Conservation (phyloP, 37 sponge, comb jelly and placozoan species). For the Chondrilla cf. caribensis region DNA sequence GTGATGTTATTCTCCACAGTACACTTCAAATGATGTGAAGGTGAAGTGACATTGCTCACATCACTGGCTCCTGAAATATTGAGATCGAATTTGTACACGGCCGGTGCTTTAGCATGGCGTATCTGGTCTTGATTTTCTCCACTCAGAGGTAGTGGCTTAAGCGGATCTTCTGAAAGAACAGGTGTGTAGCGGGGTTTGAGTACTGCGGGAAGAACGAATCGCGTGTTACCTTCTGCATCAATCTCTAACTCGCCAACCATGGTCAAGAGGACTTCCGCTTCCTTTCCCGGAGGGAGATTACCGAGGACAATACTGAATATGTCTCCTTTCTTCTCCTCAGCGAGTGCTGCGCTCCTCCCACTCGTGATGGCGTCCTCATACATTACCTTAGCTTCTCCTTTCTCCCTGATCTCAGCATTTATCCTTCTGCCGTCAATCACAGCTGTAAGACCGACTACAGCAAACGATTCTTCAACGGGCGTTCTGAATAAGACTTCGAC, state of each 20-base stretch:
- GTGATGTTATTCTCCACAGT: not conserved
- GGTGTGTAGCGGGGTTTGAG: constrained; percentile 62
- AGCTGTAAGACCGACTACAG: constrained; percentile 66
- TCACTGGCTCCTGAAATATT: not conserved
- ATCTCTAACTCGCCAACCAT: constrained; percentile 26
- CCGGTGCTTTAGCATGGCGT: not conserved
- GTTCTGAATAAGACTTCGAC: constrained; percentile 71
- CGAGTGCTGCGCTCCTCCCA: constrained; percentile 67
- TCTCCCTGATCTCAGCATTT: constrained; percentile 61
- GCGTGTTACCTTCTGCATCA: constrained; percentile 48
- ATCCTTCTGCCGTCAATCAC: constrained; percentile 47
- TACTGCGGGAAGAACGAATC: constrained; percentile 51
- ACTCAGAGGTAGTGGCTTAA: not conserved
- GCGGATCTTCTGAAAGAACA: not conserved
- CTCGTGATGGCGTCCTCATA: constrained; percentile 77
- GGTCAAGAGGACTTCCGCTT: constrained; percentile 56
- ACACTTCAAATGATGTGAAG: constrained; percentile 32
- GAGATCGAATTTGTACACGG: constrained; percentile 27
- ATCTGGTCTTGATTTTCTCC: not conserved
- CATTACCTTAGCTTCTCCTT: constrained; percentile 61
- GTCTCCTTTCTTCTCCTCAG: constrained; percentile 69
- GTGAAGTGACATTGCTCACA: constrained; percentile 30
- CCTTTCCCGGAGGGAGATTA: constrained; percentile 62
- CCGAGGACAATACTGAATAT: constrained; percentile 76
- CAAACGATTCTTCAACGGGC: constrained; percentile 68